These are phyloP conservation scores for Parnassius orleans DNA, from an alignment of 2,888 invertebrate genomes.

Conservation along the genomic window DNA sequence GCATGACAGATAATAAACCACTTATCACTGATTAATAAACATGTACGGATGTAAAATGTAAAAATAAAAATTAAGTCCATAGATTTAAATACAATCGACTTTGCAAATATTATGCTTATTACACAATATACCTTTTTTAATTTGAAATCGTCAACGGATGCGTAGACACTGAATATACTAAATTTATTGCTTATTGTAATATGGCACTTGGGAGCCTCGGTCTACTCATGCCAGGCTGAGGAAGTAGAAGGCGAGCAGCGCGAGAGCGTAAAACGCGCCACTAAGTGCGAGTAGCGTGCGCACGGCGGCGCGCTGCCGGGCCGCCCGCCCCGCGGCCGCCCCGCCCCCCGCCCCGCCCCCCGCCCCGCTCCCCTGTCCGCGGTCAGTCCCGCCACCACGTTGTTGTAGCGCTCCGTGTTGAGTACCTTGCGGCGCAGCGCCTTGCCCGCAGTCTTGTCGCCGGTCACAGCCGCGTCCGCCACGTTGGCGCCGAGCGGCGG, in stretches of 20 bases:
- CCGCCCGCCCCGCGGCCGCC: slow-evolving; percentile 37
- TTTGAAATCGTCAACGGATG: neutral
- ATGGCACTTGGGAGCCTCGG: slow-evolving; percentile 14
- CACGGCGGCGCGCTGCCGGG: slow-evolving; percentile 55
- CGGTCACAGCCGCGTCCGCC: slow-evolving; percentile 39
- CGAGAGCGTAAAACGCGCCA: slow-evolving; percentile 58
- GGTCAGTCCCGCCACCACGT: slow-evolving; percentile 51
- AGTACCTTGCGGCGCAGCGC: slow-evolving; percentile 39
- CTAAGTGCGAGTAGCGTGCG: slow-evolving; percentile 81
- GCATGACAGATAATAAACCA: too few relatives aligned
- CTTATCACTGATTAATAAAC: too few relatives aligned
- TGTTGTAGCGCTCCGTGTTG: slow-evolving; percentile 48
- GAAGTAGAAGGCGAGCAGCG: slow-evolving; percentile 68
- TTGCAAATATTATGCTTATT: neutral
- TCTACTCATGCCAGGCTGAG: slow-evolving; percentile 56
- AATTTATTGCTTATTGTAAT: slow-evolving; percentile 5
- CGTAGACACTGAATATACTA: neutral
- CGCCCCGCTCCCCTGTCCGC: slow-evolving; percentile 27
- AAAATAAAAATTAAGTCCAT: neutral
- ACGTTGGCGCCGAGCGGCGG: slow-evolving; percentile 38
- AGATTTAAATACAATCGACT: neutral
- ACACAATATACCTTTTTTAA: neutral
- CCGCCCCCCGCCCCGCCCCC: slow-evolving; percentile 51
- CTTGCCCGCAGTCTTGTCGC: slow-evolving; percentile 38
- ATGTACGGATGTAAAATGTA: neutral